Evolutionary conservation across 2,888 invertebrate genomes (phyloP), one percentile per base, ranked within the genome.

Genomic region (Spodoptera exigua): DNA sequence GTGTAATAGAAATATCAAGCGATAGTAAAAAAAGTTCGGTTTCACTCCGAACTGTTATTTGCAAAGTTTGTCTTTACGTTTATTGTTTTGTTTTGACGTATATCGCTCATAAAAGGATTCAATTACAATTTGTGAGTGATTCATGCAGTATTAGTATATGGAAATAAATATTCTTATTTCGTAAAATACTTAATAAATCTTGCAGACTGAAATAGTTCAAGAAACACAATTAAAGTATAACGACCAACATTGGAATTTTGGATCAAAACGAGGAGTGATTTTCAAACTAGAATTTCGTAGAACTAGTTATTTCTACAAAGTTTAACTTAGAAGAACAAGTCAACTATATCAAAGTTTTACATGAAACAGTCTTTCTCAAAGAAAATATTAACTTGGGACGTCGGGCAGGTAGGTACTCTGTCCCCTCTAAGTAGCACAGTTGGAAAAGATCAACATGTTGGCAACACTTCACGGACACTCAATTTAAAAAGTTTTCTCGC

Each of bases 381-480:
- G 90, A 92, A 90, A 92, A 93, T 89, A 91, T 91, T 89, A 90
- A 87, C 90, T 90, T 83, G 81, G 84, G 82, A 81, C 81, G 62
- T 71, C 79, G 66, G 74, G 68, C 85, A 89, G 86, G 85, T 86
- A 89, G 86, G 85, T 86, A 84, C 71, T 52, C 40, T 69, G 73
- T 67, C 67, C 80, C 74, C 80, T 80, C 79, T 74, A 77, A 83
- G 80, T 75, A 79, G 77, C 70, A 61, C 78, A 83, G 83, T 85
- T 84, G 75, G 77, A 81, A 87, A 93, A 94, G 93, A 94, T 93
- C 93, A 94, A 94, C 94, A 93, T 93, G 92, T 91, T 86, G 89
- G 82, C 90, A 90, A 92, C 93, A 93, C 93, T 93, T 92, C 89
- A 87, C 89, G 91, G 91, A 90, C 92, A 89, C 88, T 92, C 93